Conservation (phyloP, 37 sponge, comb jelly and placozoan genomes). For the Lycopodina hypogea region DNA sequence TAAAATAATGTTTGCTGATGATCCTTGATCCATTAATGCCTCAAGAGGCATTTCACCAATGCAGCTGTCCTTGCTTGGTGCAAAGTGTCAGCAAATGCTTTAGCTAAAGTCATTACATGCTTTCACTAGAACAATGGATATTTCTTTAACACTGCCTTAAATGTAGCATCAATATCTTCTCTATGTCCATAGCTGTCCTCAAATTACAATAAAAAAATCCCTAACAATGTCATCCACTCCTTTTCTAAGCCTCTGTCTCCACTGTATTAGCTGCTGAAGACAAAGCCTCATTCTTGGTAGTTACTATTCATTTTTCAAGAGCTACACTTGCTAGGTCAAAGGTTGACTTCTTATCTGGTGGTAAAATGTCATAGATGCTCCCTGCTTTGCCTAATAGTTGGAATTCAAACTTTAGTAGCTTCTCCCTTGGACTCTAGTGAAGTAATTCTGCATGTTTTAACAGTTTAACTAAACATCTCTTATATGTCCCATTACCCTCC, state of each 20-base stretch:
- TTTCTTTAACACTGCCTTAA: too few species aligned
- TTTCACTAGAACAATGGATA: conserved; percentile 30
- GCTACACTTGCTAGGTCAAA: conserved; percentile 13
- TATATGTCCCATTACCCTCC: conserved; percentile 7
- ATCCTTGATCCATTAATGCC: conserved; percentile 22
- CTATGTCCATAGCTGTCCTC: conserved; percentile 33
- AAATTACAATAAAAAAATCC: conserved; percentile 27
- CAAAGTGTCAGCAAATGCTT: conserved; percentile 25
- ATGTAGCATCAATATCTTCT: conserved; percentile 17
- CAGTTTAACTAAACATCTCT: conserved; percentile 10
- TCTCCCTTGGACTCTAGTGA: conserved; percentile 22
- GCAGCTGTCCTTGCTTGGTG: conserved; percentile 27
- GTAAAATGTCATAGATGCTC: conserved; percentile 26
- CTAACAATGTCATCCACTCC: conserved; percentile 13
- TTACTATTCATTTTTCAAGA: conserved; percentile 5
- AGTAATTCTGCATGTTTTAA: conserved; percentile 23
- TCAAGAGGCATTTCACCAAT: conserved; percentile 12
- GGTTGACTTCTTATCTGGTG: neutral
- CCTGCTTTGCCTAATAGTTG: conserved; percentile 21
- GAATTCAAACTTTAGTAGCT: conserved; percentile 37
- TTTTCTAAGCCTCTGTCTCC: conserved; percentile 10
- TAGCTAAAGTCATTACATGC: conserved; percentile 20
- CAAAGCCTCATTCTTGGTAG: conserved; percentile 28
- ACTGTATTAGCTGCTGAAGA: conserved; percentile 16
- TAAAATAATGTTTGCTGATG: conserved; percentile 32